These are phyloP conservation scores for Garrulus glandarius DNA, from an alignment of 2,797 vertebrate genomes.

Conservation along the genomic window DNA sequence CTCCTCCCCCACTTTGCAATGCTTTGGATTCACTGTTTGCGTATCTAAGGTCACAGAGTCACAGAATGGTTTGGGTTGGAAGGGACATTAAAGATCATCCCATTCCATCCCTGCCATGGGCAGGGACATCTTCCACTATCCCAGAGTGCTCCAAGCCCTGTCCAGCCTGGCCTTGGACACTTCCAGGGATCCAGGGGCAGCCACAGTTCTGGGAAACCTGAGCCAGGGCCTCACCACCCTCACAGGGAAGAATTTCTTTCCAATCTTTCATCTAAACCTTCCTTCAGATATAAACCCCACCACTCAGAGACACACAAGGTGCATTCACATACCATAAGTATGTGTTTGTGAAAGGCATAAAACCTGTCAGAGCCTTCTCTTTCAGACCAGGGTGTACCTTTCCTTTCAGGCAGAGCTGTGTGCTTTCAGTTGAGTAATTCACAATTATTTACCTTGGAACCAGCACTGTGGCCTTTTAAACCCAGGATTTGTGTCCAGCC, in stretches of 20 bases:
- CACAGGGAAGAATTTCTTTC: neutral
- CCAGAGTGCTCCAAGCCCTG: rapidly evolving
- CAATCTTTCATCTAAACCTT: neutral
- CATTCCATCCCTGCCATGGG: neutral
- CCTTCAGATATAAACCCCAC: neutral
- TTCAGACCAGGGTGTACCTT: neutral
- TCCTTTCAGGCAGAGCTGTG: neutral
- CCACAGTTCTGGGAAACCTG: neutral
- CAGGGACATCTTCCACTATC: neutral
- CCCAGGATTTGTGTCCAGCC: neutral
- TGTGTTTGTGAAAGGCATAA: neutral
- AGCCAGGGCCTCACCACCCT: rapidly evolving
- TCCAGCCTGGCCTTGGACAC: neutral
- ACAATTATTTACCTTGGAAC: neutral
- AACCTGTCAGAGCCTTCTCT: neutral
- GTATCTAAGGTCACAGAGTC: neutral
- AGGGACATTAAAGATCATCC: neutral
- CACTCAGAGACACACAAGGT: too few relatives aligned
- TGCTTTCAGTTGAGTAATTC: neutral
- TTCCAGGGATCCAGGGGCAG: neutral
- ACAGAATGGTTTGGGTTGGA: neutral
- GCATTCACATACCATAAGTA: neutral
- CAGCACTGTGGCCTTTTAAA: neutral
- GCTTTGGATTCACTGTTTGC: neutral
- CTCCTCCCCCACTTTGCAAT: neutral